Conservation (phyloP, 2,888 invertebrate species). For the Neocrepidodera transversa region DNA sequence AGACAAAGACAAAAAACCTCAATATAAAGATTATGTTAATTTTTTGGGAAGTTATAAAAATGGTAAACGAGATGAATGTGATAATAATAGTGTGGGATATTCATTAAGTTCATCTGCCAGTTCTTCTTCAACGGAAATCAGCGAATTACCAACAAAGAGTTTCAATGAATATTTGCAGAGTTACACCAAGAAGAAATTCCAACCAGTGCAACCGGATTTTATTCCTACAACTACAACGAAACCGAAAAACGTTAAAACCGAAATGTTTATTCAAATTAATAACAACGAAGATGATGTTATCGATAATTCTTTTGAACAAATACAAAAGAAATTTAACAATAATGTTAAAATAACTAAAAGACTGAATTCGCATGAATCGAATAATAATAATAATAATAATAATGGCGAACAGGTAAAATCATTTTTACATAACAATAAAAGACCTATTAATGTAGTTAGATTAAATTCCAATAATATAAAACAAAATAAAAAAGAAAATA, state of each 20-base stretch:
- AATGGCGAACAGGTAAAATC: neutral
- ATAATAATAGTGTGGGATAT: slow-evolving; percentile 45
- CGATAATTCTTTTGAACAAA: neutral
- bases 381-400: neutral
- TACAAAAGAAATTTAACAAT: neutral
- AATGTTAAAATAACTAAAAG: neutral
- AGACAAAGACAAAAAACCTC: slow-evolving; percentile 40
- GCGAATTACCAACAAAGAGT: slow-evolving; percentile 35
- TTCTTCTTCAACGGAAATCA: slow-evolving; percentile 44
- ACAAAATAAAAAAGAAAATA: slow-evolving; percentile 28
- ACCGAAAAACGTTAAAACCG: slow-evolving; percentile 31
- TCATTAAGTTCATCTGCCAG: slow-evolving; percentile 42
- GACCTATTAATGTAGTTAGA: neutral
- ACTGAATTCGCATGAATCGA: neutral
- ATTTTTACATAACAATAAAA: too few species aligned
- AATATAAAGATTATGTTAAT: slow-evolving; percentile 54
- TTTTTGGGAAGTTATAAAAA: slow-evolving; percentile 52
- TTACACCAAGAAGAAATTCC: slow-evolving; percentile 46
- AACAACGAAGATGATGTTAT: neutral
- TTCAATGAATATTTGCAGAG: slow-evolving; percentile 47
- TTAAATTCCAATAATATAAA: slow-evolving; percentile 33
- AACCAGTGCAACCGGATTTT: slow-evolving; percentile 44
- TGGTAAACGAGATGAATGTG: slow-evolving; percentile 46
- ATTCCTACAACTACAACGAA: slow-evolving; percentile 16
- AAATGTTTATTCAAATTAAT: slow-evolving; percentile 16